Evolutionary conservation across 2,888 invertebrate genomes (phyloP).

Genomic region (Macrophya annulata): DNA sequence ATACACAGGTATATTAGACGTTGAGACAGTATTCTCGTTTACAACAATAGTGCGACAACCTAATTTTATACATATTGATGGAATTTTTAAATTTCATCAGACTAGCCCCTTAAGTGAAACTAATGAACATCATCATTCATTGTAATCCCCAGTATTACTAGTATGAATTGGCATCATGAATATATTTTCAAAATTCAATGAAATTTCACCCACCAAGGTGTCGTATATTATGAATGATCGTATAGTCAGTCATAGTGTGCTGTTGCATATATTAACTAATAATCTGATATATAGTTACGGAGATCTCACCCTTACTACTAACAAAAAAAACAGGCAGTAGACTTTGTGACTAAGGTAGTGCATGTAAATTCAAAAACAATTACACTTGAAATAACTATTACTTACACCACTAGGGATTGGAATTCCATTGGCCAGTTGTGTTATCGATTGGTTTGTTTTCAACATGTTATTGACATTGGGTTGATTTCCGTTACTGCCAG

Average conservation of each 20-base stretch:
- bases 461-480: neutral
- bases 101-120: neutral
- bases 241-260: neutral
- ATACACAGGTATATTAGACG: neutral
- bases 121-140: neutral
- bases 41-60: neutral
- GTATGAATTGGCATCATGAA: neutral
- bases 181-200: neutral
- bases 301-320: neutral
- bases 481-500: conserved; percentile 1
- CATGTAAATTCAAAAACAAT: conserved; percentile 28
- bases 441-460: neutral
- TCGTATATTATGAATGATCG: neutral
- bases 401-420: conserved; percentile 41
- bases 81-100: neutral
- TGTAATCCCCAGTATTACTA: neutral
- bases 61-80: neutral
- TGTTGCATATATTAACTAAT: neutral
- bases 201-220: neutral
- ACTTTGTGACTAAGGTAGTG: neutral
- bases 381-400: conserved; percentile 36
- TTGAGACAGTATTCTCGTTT: neutral
- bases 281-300: neutral
- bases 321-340: neutral
- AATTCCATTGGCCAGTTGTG: conserved; percentile 25